phyloP scores from a whole-genome alignment of 1,140 invertebrate genomes.

The Drosophila sulfurigaster region DNA sequence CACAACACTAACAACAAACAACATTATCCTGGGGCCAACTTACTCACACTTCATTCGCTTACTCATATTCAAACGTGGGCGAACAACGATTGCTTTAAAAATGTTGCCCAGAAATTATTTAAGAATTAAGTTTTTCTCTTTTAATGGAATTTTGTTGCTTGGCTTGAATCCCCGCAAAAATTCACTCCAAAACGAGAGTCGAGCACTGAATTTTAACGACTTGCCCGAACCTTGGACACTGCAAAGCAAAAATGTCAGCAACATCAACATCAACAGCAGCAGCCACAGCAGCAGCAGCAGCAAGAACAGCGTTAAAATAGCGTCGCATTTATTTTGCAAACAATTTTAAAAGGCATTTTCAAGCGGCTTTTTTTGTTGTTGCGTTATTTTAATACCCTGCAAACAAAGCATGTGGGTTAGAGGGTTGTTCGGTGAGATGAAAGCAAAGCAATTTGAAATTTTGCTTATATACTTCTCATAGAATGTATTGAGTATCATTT shows the following conservation, averaged over 20 bases:
- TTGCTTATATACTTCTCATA: no score
- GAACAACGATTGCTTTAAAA: not conserved
- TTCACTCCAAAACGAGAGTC: constrained; percentile 13
- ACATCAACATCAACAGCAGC: not conserved
- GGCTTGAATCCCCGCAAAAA: not conserved
- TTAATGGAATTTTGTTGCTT: constrained; percentile 19
- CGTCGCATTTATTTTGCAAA: constrained; percentile 44
- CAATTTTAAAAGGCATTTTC: constrained; percentile 42
- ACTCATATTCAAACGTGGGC: not conserved
- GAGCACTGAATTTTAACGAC: constrained; percentile 31
- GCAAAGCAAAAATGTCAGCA: constrained; percentile 19
- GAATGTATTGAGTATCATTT: no score
- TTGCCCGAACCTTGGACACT: not conserved
- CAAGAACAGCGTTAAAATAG: constrained; percentile 18
- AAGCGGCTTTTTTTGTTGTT: constrained; percentile 12
- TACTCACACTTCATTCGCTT: not conserved
- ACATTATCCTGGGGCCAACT: constrained; percentile 7
- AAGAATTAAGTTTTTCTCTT: constrained; percentile 15
- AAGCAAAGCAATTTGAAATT: not conserved
- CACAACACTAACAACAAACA: not conserved
- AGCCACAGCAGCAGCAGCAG: not conserved
- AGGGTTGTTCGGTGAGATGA: not conserved
- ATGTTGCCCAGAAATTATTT: constrained; percentile 3
- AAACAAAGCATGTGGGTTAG: not conserved
- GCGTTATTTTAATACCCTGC: constrained; percentile 12